These are phyloP conservation scores for Fragum whitleyi DNA, from an alignment of 2,888 invertebrate species.

Conservation along the genomic window DNA sequence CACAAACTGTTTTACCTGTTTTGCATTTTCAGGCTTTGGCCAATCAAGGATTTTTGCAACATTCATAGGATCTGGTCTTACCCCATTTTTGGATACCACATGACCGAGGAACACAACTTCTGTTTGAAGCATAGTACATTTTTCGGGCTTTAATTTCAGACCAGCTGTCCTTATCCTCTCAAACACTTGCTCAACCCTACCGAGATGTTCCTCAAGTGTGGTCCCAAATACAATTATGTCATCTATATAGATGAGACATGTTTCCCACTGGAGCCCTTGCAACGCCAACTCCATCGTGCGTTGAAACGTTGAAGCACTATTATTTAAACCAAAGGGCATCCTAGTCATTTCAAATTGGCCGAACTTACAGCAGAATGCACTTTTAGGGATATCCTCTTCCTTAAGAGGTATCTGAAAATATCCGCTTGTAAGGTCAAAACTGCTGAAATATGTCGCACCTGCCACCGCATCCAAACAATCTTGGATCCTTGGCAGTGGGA, in stretches of 20 bases:
- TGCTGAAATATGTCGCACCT: not conserved
- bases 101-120: constrained; percentile 33
- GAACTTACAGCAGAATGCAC: constrained; percentile 39
- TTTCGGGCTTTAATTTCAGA: not conserved
- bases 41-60: not conserved
- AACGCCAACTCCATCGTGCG: not conserved
- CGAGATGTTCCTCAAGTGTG: too few species aligned
- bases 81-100: constrained; percentile 14
- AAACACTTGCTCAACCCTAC: too few species aligned
- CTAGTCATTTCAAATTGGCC: constrained; percentile 31
- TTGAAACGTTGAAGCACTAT: not conserved
- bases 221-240: constrained; percentile 1
- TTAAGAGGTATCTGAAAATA: not conserved
- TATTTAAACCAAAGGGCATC: constrained; percentile 15
- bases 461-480: not conserved
- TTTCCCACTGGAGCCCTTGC: not conserved
- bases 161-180: too few species aligned
- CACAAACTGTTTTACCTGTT: constrained; percentile 11
- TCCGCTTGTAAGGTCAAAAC: constrained; percentile 1
- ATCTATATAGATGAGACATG: not conserved
- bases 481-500: not conserved
- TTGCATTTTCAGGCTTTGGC: constrained; percentile 2
- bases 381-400: not conserved
- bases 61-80: constrained; percentile 3
- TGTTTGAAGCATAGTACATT: constrained; percentile 26